Evolutionary conservation across 1,140 invertebrate species (phyloP).

Genomic region (Sycobia sp.): DNA sequence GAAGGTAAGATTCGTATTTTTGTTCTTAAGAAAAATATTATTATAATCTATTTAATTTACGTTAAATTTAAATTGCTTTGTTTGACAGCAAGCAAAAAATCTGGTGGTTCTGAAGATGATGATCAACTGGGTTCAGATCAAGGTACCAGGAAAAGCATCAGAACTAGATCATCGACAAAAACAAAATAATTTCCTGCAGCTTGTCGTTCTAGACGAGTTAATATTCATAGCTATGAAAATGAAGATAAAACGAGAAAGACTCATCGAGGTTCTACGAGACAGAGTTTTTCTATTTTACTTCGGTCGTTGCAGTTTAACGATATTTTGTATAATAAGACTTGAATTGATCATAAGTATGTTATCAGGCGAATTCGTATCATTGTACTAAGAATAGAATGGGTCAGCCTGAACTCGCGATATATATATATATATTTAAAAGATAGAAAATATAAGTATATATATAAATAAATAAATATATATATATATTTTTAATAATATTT

Average conservation of each 20-base stretch:
- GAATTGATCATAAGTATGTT: constrained; percentile 26
- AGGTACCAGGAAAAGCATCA: constrained; percentile 64
- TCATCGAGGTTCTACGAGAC: constrained; percentile 4
- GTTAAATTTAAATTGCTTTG: constrained; percentile 11
- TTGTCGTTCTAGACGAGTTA: background rate
- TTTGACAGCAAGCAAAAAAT: constrained; percentile 54
- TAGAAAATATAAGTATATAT: constrained; percentile 15
- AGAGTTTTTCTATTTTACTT: constrained; percentile 3
- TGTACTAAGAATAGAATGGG: background rate
- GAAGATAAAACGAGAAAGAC: constrained; percentile 6
- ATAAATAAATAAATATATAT: too few species aligned
- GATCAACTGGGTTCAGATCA: constrained; percentile 75
- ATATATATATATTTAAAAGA: constrained; percentile 22
- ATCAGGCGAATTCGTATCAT: constrained; percentile 8
- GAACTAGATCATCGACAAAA: constrained; percentile 56
- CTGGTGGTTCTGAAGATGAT: constrained; percentile 65
- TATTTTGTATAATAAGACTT: constrained; percentile 31
- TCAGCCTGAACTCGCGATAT: constrained; percentile 21
- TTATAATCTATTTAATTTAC: background rate
- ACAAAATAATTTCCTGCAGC: constrained; percentile 14
- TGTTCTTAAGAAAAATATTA: too few species aligned
- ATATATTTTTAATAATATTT: constrained; percentile 32
- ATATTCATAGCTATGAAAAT: background rate
- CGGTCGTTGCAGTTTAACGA: constrained; percentile 23
- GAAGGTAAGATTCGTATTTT: constrained; percentile 49